Evolutionary conservation across 2,113 vertebrate genomes (phyloP).

Genomic region (Kobus ellipsiprymnus): DNA sequence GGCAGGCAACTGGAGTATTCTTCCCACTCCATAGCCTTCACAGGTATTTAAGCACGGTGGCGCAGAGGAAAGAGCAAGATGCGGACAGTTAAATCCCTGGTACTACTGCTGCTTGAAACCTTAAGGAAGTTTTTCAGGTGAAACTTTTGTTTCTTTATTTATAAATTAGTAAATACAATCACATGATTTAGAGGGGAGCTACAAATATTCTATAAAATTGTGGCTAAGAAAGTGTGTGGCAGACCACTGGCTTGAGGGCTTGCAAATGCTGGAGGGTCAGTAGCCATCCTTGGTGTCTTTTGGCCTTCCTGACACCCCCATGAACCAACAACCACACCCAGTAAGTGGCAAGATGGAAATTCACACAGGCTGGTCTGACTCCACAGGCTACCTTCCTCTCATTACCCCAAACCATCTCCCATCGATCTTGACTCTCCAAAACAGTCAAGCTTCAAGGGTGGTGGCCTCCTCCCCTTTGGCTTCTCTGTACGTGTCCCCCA

Average conservation of each 20-base stretch:
- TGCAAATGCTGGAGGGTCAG: not conserved
- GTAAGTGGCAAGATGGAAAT: not conserved
- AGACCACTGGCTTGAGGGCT: not conserved
- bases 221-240: not conserved
- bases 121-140: not conserved
- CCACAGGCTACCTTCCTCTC: not conserved
- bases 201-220: not conserved
- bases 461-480: not conserved
- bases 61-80: rapidly evolving
- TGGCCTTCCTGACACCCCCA: not conserved
- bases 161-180: not conserved
- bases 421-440: not conserved
- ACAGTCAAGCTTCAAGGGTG: not conserved
- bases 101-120: not conserved
- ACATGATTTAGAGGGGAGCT: not conserved
- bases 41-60: not conserved
- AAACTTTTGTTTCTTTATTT: not conserved
- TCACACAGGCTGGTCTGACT: not conserved
- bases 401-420: not conserved
- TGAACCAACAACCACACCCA: not conserved
- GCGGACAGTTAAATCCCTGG: not conserved
- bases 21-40: not conserved
- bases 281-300: not conserved
- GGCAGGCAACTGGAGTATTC: not conserved
- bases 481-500: not conserved